Evolutionary conservation across 2,113 vertebrate species (phyloP), one percentile per base, ranked within the genome.

Genomic region (Phasianus colchicus): DNA sequence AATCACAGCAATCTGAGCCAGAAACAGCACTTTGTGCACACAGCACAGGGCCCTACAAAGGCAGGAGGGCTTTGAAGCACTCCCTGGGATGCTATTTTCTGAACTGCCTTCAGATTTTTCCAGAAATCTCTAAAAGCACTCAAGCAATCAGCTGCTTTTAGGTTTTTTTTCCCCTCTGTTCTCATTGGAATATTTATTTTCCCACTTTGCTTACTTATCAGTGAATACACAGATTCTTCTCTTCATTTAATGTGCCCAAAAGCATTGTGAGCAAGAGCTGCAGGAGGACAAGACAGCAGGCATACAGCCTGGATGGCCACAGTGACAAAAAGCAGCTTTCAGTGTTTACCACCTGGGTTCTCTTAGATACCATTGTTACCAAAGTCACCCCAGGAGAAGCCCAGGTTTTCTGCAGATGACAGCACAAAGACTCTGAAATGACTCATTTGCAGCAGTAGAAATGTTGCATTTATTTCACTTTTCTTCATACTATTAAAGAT

Each of bases 401-500:
- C n/a, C 45, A 70, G 38, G 16, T 34, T 73, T 83, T 42, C 43
- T 63, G 55, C 79, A 76, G 32, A 17, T 79, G 25, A 34, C 43
- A 77, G 29, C 2, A 19, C 13, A 64, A 65, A 61, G 34, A 12
- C 38, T 65, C 83, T 71, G 60, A 70, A 89, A 60, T 89, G 48
- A 91, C 25, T 70, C 81, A 80, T 73, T 84, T 83, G 76, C 42
- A 83, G 67, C 78, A 34, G 67, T 48, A n/a, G 81, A 83, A 89
- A 24, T 3, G 3, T 72, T 7, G 14, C 13, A n/a, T 55, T 74
- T 34, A 89, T 89, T 73, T 89, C 40, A 45, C 45, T 78, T 73
- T 40, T 45, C 63, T n/a, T 63, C 83, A 21, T 45, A 55, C 88
- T 67, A 74, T n/a, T 88, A 82, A 69, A 97, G 81, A 80, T 79